A percentile compares a stretch with the other conserved stretches of the same genome.
These are phyloP conservation scores for Thalassophryne amazonica DNA, from an alignment of 2,797 vertebrate species.

Conservation along the genomic window DNA sequence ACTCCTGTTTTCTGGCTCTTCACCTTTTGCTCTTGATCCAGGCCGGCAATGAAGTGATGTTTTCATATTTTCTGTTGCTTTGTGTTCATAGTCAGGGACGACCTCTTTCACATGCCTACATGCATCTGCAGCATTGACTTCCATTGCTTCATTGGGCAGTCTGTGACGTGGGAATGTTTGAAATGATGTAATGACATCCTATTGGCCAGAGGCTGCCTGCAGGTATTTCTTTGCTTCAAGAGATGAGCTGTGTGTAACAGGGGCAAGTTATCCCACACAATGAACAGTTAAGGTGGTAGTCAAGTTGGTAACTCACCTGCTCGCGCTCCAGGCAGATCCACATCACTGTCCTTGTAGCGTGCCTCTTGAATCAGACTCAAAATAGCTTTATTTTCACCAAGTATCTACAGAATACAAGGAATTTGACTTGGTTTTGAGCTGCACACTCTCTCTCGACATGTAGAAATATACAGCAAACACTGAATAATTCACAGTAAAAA, in stretches of 20 bases:
- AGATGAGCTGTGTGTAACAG: background rate
- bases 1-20: constrained; percentile 2
- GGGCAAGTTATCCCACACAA: constrained; percentile 12
- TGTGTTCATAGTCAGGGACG: constrained; percentile 7
- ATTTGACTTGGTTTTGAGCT: too few relatives aligned
- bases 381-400: too few relatives aligned
- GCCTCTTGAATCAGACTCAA: constrained; percentile 6
- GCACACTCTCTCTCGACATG: too few relatives aligned
- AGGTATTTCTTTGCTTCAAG: background rate
- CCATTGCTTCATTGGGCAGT: background rate
- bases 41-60: background rate
- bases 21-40: constrained; percentile 6
- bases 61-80: constrained; percentile 7
- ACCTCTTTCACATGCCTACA: constrained; percentile 12
- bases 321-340: constrained; percentile 4
- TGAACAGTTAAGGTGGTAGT: constrained; percentile 4
- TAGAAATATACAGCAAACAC: too few relatives aligned
- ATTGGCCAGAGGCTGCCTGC: background rate
- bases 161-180: constrained; percentile 10
- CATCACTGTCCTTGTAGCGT: background rate
- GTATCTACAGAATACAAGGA: too few relatives aligned
- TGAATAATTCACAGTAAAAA: too few relatives aligned
- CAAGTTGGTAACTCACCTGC: constrained; percentile 3
- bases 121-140: constrained; percentile 9
- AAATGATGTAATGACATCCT: constrained; percentile 2